Evolutionary conservation across 2,113 vertebrate genomes (phyloP).

Genomic region (Antigone vipio): DNA sequence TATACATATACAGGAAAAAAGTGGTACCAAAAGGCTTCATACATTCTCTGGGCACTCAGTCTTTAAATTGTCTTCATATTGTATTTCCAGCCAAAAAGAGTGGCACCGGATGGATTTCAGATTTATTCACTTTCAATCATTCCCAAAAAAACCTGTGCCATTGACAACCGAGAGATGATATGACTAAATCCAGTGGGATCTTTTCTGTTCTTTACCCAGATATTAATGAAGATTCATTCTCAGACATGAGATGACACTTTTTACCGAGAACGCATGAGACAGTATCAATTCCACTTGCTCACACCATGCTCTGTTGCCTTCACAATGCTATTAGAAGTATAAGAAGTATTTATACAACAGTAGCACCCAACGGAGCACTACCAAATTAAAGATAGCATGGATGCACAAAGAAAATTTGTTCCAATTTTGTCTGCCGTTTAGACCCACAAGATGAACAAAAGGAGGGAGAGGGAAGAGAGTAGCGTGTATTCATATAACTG

Average conservation of each 20-base stretch:
- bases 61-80: background rate
- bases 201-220: background rate
- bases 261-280: background rate
- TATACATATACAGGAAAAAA: background rate
- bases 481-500: background rate
- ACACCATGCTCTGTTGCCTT: background rate
- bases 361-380: background rate
- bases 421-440: background rate
- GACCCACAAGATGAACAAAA: background rate
- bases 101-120: background rate
- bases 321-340: background rate
- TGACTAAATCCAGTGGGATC: background rate
- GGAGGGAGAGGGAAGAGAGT: background rate
- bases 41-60: background rate
- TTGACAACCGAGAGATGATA: background rate
- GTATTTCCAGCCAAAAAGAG: background rate
- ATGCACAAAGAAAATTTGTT: background rate
- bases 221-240: background rate
- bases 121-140: background rate
- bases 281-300: background rate
- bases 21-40: background rate
- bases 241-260: background rate
- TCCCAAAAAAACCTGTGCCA: background rate
- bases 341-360: background rate
- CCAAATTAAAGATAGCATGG: background rate